Evolutionary conservation across 1,140 invertebrate species (phyloP).

Genomic region (Micrasema minimum): DNA sequence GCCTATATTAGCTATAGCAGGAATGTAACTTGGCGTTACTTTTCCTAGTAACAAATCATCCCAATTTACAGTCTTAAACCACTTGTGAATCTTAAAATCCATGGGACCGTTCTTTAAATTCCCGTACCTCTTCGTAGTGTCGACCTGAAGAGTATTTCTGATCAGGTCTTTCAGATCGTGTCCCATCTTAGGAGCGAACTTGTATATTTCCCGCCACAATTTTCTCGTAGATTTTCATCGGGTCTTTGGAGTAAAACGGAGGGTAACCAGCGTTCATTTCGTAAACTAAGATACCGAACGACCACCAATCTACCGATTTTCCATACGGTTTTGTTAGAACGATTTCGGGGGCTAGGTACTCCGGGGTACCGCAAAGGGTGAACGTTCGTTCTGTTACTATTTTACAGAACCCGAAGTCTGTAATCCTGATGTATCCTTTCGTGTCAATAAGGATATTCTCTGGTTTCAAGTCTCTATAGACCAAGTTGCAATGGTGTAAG

Average conservation of each 20-base stretch:
- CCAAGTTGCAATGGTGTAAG: constrained; percentile 88
- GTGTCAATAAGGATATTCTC: constrained; percentile 95
- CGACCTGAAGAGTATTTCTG: constrained; percentile 84
- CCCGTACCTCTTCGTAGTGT: constrained; percentile 90
- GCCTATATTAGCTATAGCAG: constrained; percentile 72
- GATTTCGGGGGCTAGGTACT: constrained; percentile 95
- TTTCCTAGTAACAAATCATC: constrained; percentile 85
- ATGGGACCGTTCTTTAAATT: constrained; percentile 84
- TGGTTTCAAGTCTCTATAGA: constrained; percentile 96
- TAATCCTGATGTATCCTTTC: constrained; percentile 85
- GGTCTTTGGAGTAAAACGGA: constrained; percentile 85
- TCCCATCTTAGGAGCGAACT: constrained; percentile 75
- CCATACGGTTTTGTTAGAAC: constrained; percentile 96
- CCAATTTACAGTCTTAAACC: constrained; percentile 87
- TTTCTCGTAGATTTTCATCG: constrained; percentile 92
- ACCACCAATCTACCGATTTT: constrained; percentile 97
- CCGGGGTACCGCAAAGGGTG: constrained; percentile 96
- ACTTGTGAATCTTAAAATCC: constrained; percentile 75
- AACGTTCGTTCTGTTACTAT: constrained; percentile 66
- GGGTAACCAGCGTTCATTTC: constrained; percentile 87
- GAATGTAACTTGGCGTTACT: constrained; percentile 80
- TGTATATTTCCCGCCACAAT: constrained; percentile 82
- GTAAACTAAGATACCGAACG: constrained; percentile 87
- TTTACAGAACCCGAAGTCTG: constrained; percentile 96
- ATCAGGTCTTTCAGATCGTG: constrained; percentile 87